Evolutionary conservation across 1,140 invertebrate genomes (phyloP).

Genomic region (Megalopta genalis): DNA sequence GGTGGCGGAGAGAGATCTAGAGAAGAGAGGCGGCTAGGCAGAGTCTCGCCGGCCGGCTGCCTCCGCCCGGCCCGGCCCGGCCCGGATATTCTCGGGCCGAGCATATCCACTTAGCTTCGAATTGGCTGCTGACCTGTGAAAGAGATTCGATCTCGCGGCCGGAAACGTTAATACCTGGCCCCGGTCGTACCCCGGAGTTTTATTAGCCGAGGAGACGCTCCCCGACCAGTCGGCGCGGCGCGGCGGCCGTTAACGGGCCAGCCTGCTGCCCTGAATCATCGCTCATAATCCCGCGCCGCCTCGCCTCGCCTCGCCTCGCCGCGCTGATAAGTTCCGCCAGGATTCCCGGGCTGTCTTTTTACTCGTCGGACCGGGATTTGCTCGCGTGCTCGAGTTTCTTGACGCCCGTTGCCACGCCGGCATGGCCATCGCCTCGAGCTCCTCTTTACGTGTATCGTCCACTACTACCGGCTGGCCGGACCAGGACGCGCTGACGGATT

Average conservation of each 20-base stretch:
- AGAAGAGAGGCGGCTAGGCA: too few species aligned
- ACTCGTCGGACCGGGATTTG: neutral
- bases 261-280: slow-evolving; percentile 15
- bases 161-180: slow-evolving; percentile 47
- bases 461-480: too few species aligned
- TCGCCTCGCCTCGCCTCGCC: too few species aligned
- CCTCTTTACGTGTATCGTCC: too few species aligned
- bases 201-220: slow-evolving; percentile 20
- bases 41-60: too few species aligned
- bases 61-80: too few species aligned
- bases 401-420: too few species aligned
- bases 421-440: too few species aligned
- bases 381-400: neutral
- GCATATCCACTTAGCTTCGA: slow-evolving; percentile 48
- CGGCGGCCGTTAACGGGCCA: slow-evolving; percentile 15
- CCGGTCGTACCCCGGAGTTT: slow-evolving; percentile 20
- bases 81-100: slow-evolving; percentile 28
- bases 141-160: slow-evolving; percentile 44
- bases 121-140: slow-evolving; percentile 52
- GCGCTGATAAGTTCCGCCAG: slow-evolving; percentile 1
- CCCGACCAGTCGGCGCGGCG: neutral
- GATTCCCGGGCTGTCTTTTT: neutral
- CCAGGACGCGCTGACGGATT: too few species aligned
- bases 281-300: slow-evolving; percentile 15
- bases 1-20: neutral